Evolutionary conservation across 2,797 vertebrate species (phyloP).

Genomic region (Okamejei kenojei): DNA sequence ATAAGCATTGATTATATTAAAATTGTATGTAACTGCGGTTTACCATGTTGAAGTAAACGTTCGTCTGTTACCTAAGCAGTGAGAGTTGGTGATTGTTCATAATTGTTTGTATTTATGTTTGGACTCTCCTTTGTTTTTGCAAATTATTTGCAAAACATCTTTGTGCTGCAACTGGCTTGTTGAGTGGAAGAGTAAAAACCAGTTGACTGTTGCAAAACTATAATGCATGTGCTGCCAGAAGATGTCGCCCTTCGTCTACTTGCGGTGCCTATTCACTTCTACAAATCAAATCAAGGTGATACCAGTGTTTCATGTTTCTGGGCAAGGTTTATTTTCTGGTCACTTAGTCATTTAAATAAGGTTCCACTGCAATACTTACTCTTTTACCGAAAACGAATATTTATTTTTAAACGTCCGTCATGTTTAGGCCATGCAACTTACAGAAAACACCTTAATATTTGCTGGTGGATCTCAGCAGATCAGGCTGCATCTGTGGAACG

Average conservation of each 20-base stretch:
- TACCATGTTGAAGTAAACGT: background rate
- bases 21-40: no score
- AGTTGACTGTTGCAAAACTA: background rate
- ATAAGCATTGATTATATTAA: background rate
- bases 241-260: slow-evolving; percentile 57
- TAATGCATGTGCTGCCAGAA: slow-evolving; percentile 44
- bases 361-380: background rate
- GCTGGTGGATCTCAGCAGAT: no score
- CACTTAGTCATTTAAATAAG: slow-evolving; percentile 6
- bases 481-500: no score
- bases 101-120: background rate
- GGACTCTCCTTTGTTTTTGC: background rate
- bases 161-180: background rate
- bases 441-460: background rate
- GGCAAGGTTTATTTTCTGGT: background rate
- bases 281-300: slow-evolving; percentile 19
- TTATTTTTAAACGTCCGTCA: background rate
- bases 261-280: slow-evolving; percentile 39
- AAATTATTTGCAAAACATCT: background rate
- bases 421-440: background rate
- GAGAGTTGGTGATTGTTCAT: background rate
- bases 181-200: background rate
- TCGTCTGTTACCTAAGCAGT: background rate
- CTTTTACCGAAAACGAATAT: background rate
- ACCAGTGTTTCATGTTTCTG: slow-evolving; percentile 21